Conservation (phyloP, 2,797 vertebrate genomes). For the Rhodeus uyekii region DNA sequence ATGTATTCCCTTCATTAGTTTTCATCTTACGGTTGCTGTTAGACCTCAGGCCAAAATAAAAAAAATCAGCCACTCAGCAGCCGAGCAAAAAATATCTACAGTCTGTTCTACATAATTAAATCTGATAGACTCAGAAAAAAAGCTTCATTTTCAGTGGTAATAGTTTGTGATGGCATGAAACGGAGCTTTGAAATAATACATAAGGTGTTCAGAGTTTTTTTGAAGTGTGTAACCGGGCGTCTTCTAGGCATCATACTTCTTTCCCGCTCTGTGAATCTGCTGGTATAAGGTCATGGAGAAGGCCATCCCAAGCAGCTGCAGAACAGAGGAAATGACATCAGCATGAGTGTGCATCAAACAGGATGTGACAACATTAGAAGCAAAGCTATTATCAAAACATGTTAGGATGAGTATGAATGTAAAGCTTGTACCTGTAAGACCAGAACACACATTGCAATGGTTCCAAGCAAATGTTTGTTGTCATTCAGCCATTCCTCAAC, state of each 20-base stretch:
- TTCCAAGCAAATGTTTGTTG: conserved; percentile 93
- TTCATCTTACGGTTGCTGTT: conserved; percentile 15
- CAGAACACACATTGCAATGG: conserved; percentile 91
- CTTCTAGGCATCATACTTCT: conserved; percentile 92
- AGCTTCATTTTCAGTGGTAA: background rate
- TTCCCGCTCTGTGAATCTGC: conserved; percentile 93
- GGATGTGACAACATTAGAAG: background rate
- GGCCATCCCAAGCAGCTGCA: conserved; percentile 96
- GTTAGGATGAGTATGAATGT: background rate
- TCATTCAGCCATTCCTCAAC: conserved; percentile 93
- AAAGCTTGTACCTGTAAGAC: conserved; percentile 87
- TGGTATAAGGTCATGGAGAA: conserved; percentile 99
- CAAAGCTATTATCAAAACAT: background rate
- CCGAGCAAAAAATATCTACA: conserved; percentile 17
- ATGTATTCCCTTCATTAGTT: background rate
- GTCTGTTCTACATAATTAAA: conserved; percentile 11
- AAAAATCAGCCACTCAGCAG: conserved; percentile 3
- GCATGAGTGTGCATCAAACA: background rate
- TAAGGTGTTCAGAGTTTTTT: conserved; percentile 13
- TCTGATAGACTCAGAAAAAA: background rate
- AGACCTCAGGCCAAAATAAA: conserved; percentile 6
- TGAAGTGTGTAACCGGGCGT: background rate
- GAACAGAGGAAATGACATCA: conserved; percentile 52
- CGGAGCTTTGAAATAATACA: background rate
- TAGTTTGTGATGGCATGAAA: conserved; percentile 16